Percentiles rank a stretch among this genome's conserved stretches.
phyloP scores from a whole-genome alignment of 2,113 vertebrate species.

The Cygnus buccinator region DNA sequence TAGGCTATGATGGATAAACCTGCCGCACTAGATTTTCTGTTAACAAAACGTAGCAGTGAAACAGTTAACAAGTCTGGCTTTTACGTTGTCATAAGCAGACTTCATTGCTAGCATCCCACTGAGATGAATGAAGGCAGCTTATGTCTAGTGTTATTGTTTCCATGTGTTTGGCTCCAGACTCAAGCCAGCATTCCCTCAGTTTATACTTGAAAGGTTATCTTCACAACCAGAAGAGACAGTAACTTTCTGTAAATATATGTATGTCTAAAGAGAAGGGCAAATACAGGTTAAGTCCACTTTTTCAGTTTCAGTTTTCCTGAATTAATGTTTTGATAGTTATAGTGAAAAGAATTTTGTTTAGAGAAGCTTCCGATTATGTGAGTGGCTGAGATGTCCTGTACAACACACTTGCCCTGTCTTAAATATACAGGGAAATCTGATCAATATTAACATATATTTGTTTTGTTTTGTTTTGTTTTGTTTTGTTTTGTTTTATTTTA shows the following conservation, averaged over 20 bases:
- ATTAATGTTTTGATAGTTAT: conserved; percentile 53
- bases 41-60: conserved; percentile 21
- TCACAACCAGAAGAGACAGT: conserved; percentile 60
- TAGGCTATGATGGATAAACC: not conserved
- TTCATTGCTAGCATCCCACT: conserved; percentile 67
- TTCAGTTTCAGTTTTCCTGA: conserved; percentile 24
- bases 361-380: conserved; percentile 43
- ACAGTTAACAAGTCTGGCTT: conserved; percentile 61
- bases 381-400: not conserved
- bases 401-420: not conserved
- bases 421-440: not conserved
- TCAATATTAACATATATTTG: not conserved
- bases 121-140: conserved; percentile 73
- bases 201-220: conserved; percentile 72
- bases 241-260: conserved; percentile 61
- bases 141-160: conserved; percentile 73
- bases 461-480: not conserved
- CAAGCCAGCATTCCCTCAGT: conserved; percentile 62
- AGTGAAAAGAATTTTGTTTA: conserved; percentile 48
- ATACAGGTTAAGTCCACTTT: conserved; percentile 50
- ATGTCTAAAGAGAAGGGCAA: conserved; percentile 46
- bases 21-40: not conserved
- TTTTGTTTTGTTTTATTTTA: too few relatives aligned
- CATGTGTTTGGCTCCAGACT: conserved; percentile 72
- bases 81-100: conserved; percentile 58